Base-by-base conservation (phyloP, 1,140 invertebrate species). In the Leptopilina clavipes region DNA sequence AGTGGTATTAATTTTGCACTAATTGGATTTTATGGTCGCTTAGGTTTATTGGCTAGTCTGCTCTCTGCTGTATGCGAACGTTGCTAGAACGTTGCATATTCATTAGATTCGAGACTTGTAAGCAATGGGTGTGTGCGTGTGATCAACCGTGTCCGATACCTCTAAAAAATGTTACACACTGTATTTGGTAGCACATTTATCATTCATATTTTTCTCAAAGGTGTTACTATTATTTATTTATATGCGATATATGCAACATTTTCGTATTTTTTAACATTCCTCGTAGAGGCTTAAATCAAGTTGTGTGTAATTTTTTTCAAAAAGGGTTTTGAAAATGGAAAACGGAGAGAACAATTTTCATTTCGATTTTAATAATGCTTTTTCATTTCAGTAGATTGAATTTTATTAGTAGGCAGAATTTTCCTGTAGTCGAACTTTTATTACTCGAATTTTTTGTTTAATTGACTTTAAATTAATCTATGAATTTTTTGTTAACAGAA, bases 1-100 rank as follows among this genome's bases (percentile, higher is more conserved):
- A 77, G 71, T 82, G 76, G 83, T 88, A 88, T 87, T 88, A 88
- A 88, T 87, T 87, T 87, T 84, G 79, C 83, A 76, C 88, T 90
- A 90, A 90, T 90, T 90, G 88, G 86, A 89, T 89, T 90, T 89
- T 89, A 89, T 88, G 87, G 84, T 85, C 86, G 84, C 83, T 88
- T 86, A 86, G 84, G 81, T 89, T 90, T 89, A 89, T 88, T 86
- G 83, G 81, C 81, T 84, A 80, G 79, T 70, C 71, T 44, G 70
- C 73, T 77, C n/a, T n/a, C n/a, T n/a, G n/a, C n/a, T n/a, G n/a
- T n/a, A 76, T 40, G 78, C 76, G 80, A 82, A 79, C 75, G 75
- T 78, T 70, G 74, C 59, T 70, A 65, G 75, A 25, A 83, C 76
- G 76, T 85, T 88, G 86, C 86, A 88, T 88, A 88, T 88, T 88